Conservation (phyloP, 2,888 invertebrate species). For the Caenorhabditis sp. region DNA sequence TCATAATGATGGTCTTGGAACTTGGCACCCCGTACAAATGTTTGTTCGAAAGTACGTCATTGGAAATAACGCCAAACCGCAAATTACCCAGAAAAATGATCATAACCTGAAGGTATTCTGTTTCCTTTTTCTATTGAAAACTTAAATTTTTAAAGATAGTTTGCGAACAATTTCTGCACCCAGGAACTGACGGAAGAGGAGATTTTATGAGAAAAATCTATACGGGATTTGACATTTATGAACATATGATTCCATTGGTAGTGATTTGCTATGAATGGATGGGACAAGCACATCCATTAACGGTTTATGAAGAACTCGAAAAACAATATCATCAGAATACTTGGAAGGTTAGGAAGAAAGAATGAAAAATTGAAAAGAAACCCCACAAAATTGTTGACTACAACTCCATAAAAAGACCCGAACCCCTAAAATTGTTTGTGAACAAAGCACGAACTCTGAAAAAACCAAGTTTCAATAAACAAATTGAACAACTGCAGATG, state of each 20-base stretch:
- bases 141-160: conserved; percentile 15
- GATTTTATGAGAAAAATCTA: conserved; percentile 45
- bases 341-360: conserved; percentile 20
- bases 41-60: conserved; percentile 35
- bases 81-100: conserved; percentile 32
- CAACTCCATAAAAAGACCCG: too few relatives aligned
- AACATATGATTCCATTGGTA: conserved; percentile 34
- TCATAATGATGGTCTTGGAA: conserved; percentile 40
- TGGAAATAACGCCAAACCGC: conserved; percentile 3
- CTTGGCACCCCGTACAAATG: conserved; percentile 42
- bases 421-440: too few relatives aligned
- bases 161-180: conserved; percentile 48
- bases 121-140: too few relatives aligned
- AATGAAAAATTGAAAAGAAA: too few relatives aligned
- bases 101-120: conserved; percentile 35
- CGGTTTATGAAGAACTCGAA: conserved; percentile 31
- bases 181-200: conserved; percentile 46
- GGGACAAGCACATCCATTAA: conserved; percentile 47
- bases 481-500: too few relatives aligned
- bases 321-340: conserved; percentile 25
- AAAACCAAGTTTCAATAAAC: too few relatives aligned
- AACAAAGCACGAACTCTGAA: too few relatives aligned
- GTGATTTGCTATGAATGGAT: conserved; percentile 54
- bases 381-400: neutral
- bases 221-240: conserved; percentile 42